Evolutionary conservation across 1,140 invertebrate species (phyloP), one percentile per base, ranked within the genome.

Genomic region (Plectrocnemia conspersa): DNA sequence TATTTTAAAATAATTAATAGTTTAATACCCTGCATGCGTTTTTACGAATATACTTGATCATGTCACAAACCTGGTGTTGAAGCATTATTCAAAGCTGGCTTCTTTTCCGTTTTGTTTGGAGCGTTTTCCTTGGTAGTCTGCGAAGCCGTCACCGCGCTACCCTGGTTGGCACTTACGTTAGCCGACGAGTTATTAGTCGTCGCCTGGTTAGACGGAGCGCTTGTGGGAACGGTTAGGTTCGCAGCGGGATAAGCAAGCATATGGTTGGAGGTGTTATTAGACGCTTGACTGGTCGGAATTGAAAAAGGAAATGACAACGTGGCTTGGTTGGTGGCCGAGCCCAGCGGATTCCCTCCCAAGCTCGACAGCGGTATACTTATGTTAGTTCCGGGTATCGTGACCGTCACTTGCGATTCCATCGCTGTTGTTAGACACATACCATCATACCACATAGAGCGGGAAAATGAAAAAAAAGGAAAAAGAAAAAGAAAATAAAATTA

Each of bases 341-440:
- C 10, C 29, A 27, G 15, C 23, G 40, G 18, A 22, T 22, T 29
- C 49, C 63, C 11, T 16, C 47, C 62, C 58, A 71, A 59, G 35
- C 68, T 68, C 50, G 67, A 68, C 44, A 78, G 59, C 61, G 65
- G 82, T 63, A 79, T 80, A 72, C 68, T 79, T 70, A 74, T 73
- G 65, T 79, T 79, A 56, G 77, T 78, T 63, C 77, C 77, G 42
- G 77, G 77, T 54, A 79, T 78, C 21, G 70, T 76, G 50, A 79
- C 67, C 16, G 77, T 70, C 29, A 76, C 74, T 65, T 79, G 78
- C 9, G 41, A 45, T 61, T 74, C 69, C 59, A 75, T 76, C 68
- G 67, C 62, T 56, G 54, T 53, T 62, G 59, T 50, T 62, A 54
- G 58, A 56, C 64, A 61, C 64, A 66, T 64, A 68, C 67, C 67